A percentile compares a stretch with the other conserved stretches of the same genome.
Conservation (phyloP, 1,140 invertebrate genomes). For the Elysia chlorotica region DNA sequence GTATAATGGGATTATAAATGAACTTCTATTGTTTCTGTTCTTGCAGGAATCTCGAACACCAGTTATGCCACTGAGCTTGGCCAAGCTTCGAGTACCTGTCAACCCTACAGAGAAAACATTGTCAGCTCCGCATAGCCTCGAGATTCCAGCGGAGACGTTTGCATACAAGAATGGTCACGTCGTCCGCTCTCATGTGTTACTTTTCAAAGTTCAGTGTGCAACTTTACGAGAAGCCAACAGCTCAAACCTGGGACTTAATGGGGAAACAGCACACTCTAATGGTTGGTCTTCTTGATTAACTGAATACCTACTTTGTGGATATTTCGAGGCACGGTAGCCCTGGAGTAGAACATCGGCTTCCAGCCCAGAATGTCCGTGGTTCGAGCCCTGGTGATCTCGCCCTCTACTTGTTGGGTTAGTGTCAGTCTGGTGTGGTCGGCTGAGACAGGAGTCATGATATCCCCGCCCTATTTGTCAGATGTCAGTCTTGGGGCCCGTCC, state of each 20-base stretch:
- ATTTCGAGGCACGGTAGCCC: too few species aligned
- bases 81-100: conserved; percentile 11
- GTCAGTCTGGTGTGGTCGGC: too few species aligned
- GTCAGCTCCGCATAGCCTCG: neutral
- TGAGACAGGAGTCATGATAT: too few species aligned
- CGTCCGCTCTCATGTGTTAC: conserved; percentile 16
- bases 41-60: conserved; percentile 8
- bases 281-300: too few species aligned
- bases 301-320: too few species aligned
- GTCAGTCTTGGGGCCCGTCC: too few species aligned
- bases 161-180: conserved; percentile 19
- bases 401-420: too few species aligned
- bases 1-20: neutral
- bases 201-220: conserved; percentile 17
- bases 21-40: neutral
- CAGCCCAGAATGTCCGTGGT: too few species aligned
- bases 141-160: conserved; percentile 9
- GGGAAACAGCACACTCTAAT: too few species aligned
- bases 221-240: conserved; percentile 14
- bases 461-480: too few species aligned
- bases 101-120: conserved; percentile 1
- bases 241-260: neutral
- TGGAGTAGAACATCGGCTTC: too few species aligned
- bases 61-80: conserved; percentile 6
- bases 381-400: too few species aligned